Percentiles rank a stretch among this genome's conserved stretches.
These are phyloP conservation scores for Spinus pinus DNA, from an alignment of 2,797 vertebrate species.

Conservation along the genomic window DNA sequence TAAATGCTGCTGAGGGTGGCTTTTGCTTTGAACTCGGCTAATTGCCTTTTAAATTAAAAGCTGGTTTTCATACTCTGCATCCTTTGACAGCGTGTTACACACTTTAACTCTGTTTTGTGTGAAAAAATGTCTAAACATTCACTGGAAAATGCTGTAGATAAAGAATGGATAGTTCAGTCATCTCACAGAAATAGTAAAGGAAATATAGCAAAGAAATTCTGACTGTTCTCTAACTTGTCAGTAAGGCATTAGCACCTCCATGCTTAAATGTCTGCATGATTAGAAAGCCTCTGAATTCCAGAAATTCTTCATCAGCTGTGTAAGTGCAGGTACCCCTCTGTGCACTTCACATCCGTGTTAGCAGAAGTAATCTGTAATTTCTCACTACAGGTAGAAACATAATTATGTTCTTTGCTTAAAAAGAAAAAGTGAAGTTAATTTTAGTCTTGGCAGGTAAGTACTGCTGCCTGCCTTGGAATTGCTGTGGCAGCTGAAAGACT, in stretches of 20 bases:
- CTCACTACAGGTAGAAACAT: conserved; percentile 27
- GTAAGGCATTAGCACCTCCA: not conserved
- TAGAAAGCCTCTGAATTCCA: not conserved
- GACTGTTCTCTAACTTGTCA: not conserved
- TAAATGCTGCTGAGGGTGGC: not conserved
- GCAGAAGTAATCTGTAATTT: conserved; percentile 28
- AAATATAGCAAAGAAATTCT: not conserved
- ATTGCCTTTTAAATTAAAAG: not conserved
- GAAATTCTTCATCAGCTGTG: not conserved
- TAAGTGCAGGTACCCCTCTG: not conserved
- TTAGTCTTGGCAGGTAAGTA: conserved; percentile 33
- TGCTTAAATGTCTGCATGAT: not conserved
- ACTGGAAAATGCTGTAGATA: not conserved
- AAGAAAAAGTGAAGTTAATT: conserved; percentile 46
- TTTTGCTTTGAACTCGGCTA: not conserved
- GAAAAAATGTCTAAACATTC: not conserved
- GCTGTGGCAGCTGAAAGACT: conserved; percentile 25
- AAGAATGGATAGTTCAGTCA: not conserved
- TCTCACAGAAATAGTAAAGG: not conserved
- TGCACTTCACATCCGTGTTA: not conserved
- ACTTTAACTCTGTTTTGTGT: not conserved
- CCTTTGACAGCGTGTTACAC: not conserved
- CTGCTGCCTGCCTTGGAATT: conserved; percentile 20
- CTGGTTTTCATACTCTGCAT: not conserved
- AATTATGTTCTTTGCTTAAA: conserved; percentile 44